Evolutionary conservation across 2,888 invertebrate genomes (phyloP), one percentile per base, ranked within the genome.

Genomic region (Bellardia pandia): DNA sequence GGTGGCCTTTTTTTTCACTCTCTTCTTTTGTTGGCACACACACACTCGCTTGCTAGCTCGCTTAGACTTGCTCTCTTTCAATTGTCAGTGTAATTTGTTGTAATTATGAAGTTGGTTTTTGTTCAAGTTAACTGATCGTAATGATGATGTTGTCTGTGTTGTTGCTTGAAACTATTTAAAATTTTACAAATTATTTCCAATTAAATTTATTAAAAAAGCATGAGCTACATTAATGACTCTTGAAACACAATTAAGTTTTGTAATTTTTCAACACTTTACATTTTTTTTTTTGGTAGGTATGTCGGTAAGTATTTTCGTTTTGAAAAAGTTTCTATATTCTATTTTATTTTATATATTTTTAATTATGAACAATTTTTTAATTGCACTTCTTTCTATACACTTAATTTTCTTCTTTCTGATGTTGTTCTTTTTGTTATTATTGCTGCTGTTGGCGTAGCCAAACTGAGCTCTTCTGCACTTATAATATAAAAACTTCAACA

Each of bases 51-150:
- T 11, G 68, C 45, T 66, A 45, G 13, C 48, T 45, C n/a, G 40
- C 42, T 2, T 37, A 68, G 51, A 72, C 60, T 75, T 45, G 58
- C 68, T 68, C 66, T 74, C 68, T 86, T 58, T 76, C 45, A 33
- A 45, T 23, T 30, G 33, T 62, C 13, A 56, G 42, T 77, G 81
- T 66, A 81, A 77, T 86, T 83, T 58, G 33, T 45, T 83, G 83
- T 75, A 85, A 85, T 85, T 80, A 64, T 48, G 40, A 74, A 75
- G 75, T 80, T 74, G 48, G 62, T 80, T 69, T 86, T 42, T 58
- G 83, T 84, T 86, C 83, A 72, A 80, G 75, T 86, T 60, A 84
- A 72, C 76, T 74, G 77, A 83, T 77, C 72, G 86, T 62, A 72
- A 66, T 85, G 48, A 64, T 72, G 71, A 72, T 16, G 80, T 68